Conservation (phyloP, 1,140 invertebrate genomes). For the Heliconius hewitsoni region DNA sequence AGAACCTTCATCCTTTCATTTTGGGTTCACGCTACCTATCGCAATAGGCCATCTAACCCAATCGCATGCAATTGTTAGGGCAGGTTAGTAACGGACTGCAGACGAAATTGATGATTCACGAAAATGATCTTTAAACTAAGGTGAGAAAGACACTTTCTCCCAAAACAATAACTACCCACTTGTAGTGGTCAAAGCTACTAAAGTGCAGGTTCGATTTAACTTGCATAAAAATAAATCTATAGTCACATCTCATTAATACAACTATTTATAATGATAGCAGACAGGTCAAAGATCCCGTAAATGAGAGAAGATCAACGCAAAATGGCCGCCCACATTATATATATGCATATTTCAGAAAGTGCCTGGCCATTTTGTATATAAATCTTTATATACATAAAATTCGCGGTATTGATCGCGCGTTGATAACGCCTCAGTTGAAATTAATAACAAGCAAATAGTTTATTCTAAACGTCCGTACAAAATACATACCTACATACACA, state of each 20-base stretch:
- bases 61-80: slow-evolving; percentile 32
- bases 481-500: slow-evolving; percentile 39
- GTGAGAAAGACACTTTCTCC: background rate
- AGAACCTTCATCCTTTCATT: slow-evolving; percentile 18
- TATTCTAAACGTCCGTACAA: slow-evolving; percentile 62
- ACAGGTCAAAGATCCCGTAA: slow-evolving; percentile 15
- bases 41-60: slow-evolving; percentile 20
- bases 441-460: slow-evolving; percentile 71
- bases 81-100: slow-evolving; percentile 34
- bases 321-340: slow-evolving; percentile 39
- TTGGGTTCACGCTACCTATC: slow-evolving; percentile 11
- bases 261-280: background rate
- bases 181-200: background rate
- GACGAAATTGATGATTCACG: slow-evolving; percentile 1
- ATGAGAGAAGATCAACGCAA: slow-evolving; percentile 22
- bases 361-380: slow-evolving; percentile 40
- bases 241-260: background rate
- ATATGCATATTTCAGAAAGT: slow-evolving; percentile 29
- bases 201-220: slow-evolving; percentile 17
- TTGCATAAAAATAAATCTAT: background rate
- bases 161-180: background rate
- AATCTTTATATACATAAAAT: slow-evolving; percentile 48
- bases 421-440: slow-evolving; percentile 61
- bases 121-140: slow-evolving; percentile 21
- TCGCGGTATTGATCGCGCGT: slow-evolving; percentile 57